Percentiles rank a stretch among this genome's conserved stretches.
These are phyloP conservation scores for Parazoanthus atlanticus DNA, from an alignment of 92 coral and sea anemone species.

Conservation along the genomic window DNA sequence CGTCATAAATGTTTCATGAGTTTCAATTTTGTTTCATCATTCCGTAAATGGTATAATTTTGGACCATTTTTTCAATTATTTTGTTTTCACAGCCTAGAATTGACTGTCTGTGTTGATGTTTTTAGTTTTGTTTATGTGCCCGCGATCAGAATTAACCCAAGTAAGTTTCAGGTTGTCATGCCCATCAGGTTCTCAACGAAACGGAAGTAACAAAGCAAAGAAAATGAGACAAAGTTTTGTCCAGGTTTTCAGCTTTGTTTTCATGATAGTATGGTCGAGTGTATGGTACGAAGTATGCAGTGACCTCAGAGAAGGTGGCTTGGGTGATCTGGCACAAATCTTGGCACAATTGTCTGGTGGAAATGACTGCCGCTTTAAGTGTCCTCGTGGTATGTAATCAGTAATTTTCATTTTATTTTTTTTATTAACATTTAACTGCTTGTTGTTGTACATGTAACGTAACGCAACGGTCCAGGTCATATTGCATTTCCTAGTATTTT, in stretches of 20 bases:
- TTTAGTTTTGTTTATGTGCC: conserved; percentile 14
- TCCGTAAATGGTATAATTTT: too few relatives aligned
- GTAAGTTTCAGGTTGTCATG: not conserved
- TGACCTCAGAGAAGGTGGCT: conserved; percentile 50
- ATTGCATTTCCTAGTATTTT: not conserved
- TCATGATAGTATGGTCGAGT: conserved; percentile 1
- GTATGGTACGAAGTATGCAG: conserved; percentile 41
- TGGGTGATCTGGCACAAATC: conserved; percentile 84
- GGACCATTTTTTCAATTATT: too few relatives aligned
- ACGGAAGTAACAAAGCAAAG: conserved; percentile 10
- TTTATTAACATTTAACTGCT: too few relatives aligned
- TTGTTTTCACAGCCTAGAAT: too few relatives aligned
- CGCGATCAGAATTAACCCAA: not conserved
- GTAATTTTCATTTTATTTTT: not conserved
- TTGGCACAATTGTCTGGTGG: conserved; percentile 83
- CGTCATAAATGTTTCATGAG: not conserved
- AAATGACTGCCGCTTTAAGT: conserved; percentile 68
- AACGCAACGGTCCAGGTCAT: not conserved
- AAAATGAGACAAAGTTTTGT: conserved; percentile 2
- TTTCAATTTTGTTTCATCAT: not conserved
- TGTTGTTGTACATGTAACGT: too few relatives aligned
- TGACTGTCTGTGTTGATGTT: too few relatives aligned
- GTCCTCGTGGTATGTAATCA: conserved; percentile 70
- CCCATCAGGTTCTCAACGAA: not conserved
- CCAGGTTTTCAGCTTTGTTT: not conserved